phyloP scores from a whole-genome alignment of 1,140 invertebrate genomes.

The Eupristina koningsbergeri region DNA sequence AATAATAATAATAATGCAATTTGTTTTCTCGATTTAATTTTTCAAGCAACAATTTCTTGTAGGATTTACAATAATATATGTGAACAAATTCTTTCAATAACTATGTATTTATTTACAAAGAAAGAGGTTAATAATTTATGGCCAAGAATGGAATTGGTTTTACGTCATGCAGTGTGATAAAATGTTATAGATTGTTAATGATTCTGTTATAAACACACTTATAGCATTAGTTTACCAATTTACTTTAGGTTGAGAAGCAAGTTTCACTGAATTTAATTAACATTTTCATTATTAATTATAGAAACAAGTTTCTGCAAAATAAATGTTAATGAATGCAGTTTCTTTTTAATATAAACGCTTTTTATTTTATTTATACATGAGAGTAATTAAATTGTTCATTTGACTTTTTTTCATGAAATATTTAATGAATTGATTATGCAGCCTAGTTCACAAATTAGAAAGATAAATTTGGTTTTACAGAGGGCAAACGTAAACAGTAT shows the following conservation, averaged over 20 bases:
- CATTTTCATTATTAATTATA: neutral
- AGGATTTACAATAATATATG: too few species aligned
- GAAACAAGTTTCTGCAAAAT: neutral
- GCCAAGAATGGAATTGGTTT: neutral
- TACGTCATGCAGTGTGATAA: neutral
- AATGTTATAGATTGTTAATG: conserved; percentile 34
- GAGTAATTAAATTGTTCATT: too few species aligned
- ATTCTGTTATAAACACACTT: neutral
- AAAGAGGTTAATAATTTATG: neutral
- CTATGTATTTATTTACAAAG: neutral
- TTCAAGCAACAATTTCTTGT: too few species aligned
- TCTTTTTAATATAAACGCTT: too few species aligned
- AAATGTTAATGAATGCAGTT: neutral
- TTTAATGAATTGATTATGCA: too few species aligned
- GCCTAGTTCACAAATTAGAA: too few species aligned
- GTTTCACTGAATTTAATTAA: neutral
- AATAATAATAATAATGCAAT: too few species aligned
- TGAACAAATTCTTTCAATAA: neutral
- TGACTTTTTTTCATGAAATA: too few species aligned
- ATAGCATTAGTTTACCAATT: neutral
- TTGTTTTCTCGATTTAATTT: too few species aligned
- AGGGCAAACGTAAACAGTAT: too few species aligned
- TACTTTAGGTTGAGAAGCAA: neutral
- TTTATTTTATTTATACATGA: too few species aligned
- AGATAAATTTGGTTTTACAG: too few species aligned